Evolutionary conservation across 64 coral and sea anemone species (phyloP).

Genomic region (Acropora yongei): DNA sequence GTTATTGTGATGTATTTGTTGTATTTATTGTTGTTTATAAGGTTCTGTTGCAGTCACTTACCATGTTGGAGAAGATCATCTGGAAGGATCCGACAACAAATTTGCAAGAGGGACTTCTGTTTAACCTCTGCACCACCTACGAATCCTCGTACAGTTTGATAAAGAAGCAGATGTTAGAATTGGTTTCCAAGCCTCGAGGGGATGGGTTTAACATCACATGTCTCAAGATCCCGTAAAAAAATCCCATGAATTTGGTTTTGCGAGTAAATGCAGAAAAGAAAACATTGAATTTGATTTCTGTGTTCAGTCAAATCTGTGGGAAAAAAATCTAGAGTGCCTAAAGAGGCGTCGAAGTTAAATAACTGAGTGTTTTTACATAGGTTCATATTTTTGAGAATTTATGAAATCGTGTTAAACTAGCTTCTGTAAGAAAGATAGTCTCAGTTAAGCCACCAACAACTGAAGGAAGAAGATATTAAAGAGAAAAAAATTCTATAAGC

Average conservation of each 20-base stretch:
- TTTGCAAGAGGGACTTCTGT: constrained; percentile 87
- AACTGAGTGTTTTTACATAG: too few species aligned
- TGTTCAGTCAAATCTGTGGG: too few species aligned
- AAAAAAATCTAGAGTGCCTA: too few species aligned
- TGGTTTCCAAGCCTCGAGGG: constrained; percentile 82
- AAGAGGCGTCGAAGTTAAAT: too few species aligned
- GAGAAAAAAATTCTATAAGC: too few species aligned
- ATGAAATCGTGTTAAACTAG: too few species aligned
- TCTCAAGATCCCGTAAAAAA: constrained; percentile 75
- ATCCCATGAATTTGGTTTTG: not conserved
- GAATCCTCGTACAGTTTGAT: constrained; percentile 88
- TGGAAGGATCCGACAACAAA: constrained; percentile 87
- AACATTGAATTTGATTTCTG: not conserved
- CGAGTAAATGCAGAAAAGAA: not conserved
- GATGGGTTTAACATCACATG: constrained; percentile 94
- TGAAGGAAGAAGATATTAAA: too few species aligned
- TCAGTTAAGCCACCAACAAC: too few species aligned
- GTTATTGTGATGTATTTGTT: not conserved
- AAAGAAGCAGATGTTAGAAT: constrained; percentile 95
- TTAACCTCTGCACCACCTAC: constrained; percentile 97
- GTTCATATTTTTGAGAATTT: too few species aligned
- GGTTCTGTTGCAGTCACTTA: constrained; percentile 70
- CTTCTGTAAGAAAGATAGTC: too few species aligned
- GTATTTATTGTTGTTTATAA: not conserved
- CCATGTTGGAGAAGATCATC: constrained; percentile 83